Evolutionary conservation across 2,113 vertebrate species (phyloP), one percentile per base, ranked within the genome.

Genomic region (Castor canadensis): DNA sequence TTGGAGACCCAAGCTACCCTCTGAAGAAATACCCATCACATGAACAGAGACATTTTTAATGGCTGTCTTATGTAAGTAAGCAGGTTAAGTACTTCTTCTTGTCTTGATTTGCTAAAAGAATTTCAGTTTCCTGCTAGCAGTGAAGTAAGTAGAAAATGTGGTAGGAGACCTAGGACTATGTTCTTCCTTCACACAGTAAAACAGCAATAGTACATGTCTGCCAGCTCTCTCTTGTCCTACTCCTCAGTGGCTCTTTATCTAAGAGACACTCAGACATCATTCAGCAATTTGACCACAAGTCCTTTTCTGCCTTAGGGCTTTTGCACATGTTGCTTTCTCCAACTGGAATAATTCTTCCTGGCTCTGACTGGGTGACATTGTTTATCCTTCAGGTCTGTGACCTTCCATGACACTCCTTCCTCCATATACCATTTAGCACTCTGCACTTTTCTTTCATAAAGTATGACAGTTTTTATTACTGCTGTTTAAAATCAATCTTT

Each of bases 1-100:
- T 98, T 60, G 86, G 97, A 89, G 97, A 98, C 93, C 97, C 96
- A 80, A 97, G 96, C 76, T 89, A 97, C 94, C 97, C 94, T 72
- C 92, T 90, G 92, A 97, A 95, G 93, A 80, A 30, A 88, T 97
- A 89, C 56, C 72, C 84, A 66, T 93, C 80, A 8, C 15, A 47
- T 7, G 58, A 82, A 72, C 91, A 94, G 87, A 96, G 85, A 93
- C 97, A 98, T 93, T 97, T 90, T 95, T 97, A 91, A 96, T 47
- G 71, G 24, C 49, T 96, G 22, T 94, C 85, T 40, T 80, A 56
- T 49, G 89, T 92, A 97, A 94, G 97, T 96, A 97, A 96, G 93
- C 67, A 94, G 84, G 47, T 87, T 96, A 83, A 94, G 6, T 81
- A 66, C 64, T 94, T 43, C 40, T 43, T 72, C 71, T 87, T 76